Evolutionary conservation across 2,888 invertebrate genomes (phyloP).

Genomic region (Agrenia bidenticulata): DNA sequence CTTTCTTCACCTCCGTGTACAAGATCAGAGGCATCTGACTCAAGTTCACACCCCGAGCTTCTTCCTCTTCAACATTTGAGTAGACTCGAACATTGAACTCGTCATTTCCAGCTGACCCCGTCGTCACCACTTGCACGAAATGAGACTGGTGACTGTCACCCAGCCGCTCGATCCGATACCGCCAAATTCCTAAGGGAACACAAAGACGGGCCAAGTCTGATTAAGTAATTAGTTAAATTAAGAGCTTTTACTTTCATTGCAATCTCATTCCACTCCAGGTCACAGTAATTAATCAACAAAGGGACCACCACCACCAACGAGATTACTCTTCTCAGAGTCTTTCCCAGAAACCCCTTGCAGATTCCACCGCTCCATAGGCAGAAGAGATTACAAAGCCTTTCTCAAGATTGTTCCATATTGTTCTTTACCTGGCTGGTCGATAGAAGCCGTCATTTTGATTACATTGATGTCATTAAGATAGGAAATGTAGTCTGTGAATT

Average conservation of each 20-base stretch:
- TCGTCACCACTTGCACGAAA: slow-evolving; percentile 64
- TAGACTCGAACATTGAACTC: slow-evolving; percentile 57
- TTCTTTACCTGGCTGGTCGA: slow-evolving; percentile 50
- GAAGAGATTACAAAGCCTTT: background rate
- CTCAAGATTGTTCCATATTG: background rate
- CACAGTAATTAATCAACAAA: no score
- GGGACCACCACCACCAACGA: no score
- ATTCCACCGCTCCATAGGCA: no score
- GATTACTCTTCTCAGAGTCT: no score
- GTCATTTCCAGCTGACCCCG: slow-evolving; percentile 56
- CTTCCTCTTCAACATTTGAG: slow-evolving; percentile 55
- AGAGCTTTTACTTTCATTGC: background rate
- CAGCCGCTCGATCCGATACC: slow-evolving; percentile 50
- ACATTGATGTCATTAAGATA: slow-evolving; percentile 51
- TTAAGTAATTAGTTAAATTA: background rate
- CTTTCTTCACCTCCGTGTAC: slow-evolving; percentile 61
- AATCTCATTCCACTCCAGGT: no score
- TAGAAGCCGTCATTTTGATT: slow-evolving; percentile 51
- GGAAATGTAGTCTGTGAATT: slow-evolving; percentile 49
- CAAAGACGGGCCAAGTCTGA: no score
- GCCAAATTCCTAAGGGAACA: slow-evolving; percentile 41
- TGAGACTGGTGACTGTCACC: slow-evolving; percentile 58
- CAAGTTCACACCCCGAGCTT: slow-evolving; percentile 53
- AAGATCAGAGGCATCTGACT: slow-evolving; percentile 59
- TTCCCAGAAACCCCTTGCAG: no score